These are phyloP conservation scores for Sylvia atricapilla DNA, from an alignment of 2,113 vertebrate species.

Conservation along the genomic window DNA sequence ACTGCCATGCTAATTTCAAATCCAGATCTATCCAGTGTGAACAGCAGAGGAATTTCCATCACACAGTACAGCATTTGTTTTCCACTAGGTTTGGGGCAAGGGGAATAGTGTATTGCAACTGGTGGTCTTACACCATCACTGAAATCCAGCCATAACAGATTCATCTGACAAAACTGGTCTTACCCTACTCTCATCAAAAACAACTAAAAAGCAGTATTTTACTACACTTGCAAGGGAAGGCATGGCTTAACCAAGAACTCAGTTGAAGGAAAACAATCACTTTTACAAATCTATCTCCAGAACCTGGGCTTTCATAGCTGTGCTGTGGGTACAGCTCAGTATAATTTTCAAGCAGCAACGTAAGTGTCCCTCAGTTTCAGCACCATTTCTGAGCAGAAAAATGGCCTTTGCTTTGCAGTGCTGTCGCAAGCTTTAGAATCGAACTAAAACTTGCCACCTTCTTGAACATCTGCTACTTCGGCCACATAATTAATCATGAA, in stretches of 20 bases:
- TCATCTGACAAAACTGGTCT: not conserved
- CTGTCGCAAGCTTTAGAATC: not conserved
- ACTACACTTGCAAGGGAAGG: not conserved
- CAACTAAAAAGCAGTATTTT: not conserved
- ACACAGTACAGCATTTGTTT: not conserved
- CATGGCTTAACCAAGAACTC: not conserved
- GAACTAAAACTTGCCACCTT: not conserved
- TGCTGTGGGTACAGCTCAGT: not conserved
- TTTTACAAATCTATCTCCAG: not conserved
- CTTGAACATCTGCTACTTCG: not conserved
- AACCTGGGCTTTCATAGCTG: not conserved
- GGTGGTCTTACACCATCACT: not conserved
- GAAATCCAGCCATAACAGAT: not conserved
- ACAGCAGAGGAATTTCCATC: not conserved
- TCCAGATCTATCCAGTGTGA: not conserved
- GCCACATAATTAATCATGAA: not conserved
- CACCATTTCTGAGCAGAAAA: not conserved
- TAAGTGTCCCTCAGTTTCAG: not conserved
- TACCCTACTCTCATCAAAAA: not conserved
- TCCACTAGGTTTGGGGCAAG: not conserved
- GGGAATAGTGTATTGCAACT: not conserved
- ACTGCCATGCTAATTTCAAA: not conserved
- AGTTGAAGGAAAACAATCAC: not conserved
- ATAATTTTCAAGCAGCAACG: not conserved
- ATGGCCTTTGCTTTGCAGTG: not conserved